These are phyloP conservation scores for Paramuricea clavata DNA, from an alignment of 92 coral and sea anemone genomes.

Conservation along the genomic window DNA sequence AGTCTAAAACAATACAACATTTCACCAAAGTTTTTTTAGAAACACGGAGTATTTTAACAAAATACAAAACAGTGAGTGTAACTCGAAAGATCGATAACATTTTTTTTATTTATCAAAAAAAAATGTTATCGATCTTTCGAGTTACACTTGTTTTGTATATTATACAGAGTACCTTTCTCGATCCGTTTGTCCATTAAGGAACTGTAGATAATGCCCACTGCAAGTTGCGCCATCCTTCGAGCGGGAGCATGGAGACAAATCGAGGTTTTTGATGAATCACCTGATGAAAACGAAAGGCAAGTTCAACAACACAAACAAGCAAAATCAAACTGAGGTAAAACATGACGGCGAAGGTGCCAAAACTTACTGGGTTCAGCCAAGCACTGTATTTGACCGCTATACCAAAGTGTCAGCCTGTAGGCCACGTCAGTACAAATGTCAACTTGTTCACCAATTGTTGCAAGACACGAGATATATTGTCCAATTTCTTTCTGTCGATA, in stretches of 20 bases:
- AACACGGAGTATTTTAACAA: too few relatives aligned
- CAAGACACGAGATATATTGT: conserved; percentile 46
- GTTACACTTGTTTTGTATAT: too few relatives aligned
- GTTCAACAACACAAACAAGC: neutral
- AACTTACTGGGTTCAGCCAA: conserved; percentile 40
- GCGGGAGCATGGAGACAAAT: conserved; percentile 42
- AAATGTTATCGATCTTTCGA: too few relatives aligned
- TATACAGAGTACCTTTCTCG: conserved; percentile 29
- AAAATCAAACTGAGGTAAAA: too few relatives aligned
- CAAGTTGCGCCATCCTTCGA: conserved; percentile 45
- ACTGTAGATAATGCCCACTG: conserved; percentile 24
- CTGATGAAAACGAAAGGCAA: neutral
- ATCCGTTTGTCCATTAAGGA: neutral
- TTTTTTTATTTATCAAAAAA: too few relatives aligned
- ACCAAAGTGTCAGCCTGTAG: conserved; percentile 42
- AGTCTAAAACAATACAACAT: too few relatives aligned
- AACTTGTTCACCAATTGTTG: conserved; percentile 40
- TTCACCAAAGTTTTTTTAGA: too few relatives aligned
- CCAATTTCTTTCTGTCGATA: conserved; percentile 32
- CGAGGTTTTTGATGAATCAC: conserved; percentile 32
- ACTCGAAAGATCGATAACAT: too few relatives aligned
- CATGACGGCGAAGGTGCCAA: neutral
- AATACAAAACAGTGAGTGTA: too few relatives aligned
- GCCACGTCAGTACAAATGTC: conserved; percentile 46
- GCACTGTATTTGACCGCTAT: conserved; percentile 37